Base-by-base conservation (phyloP, 2,797 vertebrate genomes). In the Takifugu rubripes region DNA sequence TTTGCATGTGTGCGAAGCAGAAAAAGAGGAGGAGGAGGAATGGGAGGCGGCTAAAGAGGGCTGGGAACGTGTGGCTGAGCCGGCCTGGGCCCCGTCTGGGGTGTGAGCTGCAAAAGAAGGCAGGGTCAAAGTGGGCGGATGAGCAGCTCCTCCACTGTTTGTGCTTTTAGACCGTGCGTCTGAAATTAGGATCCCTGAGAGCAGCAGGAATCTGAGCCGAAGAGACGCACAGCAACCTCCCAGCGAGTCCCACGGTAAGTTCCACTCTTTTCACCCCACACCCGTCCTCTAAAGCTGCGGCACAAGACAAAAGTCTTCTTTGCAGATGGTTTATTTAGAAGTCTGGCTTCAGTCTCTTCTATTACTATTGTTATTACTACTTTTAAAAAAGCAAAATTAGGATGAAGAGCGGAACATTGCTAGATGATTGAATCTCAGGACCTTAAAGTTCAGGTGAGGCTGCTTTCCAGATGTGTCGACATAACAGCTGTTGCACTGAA, bases 81-180 rank as follows among this genome's bases (percentile, higher is more conserved):
- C n/a, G 68, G 57, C 27, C 10, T 44, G 75, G 77, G 72, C 69
- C 61, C 77, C 68, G 70, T 72, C 66, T 61, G 66, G 83, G 84
- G 85, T 78, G 84, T 88, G 77, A 82, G 74, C 65, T 66, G 57
- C 53, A 71, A 72, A 81, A 74, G 72, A 71, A 61, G 86, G 85
- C 66, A 42, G 79, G 77, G 81, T 66, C 52, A 78, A 86, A 87
- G 79, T 78, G 79, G 84, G 75, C 57, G 75, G 75, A 69, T 2
- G 70, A 53, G 61, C 72, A 61, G 63, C 59, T 77, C 48, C 56
- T 76, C 6, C 5, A 51, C 46, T 78, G 81, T 75, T 74, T 83
- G 77, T 75, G 78, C 73, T 50, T 77, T 81, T 87, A 73, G 70
- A 73, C 64, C 40, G 57, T 8, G 61, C 81, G 79, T 69, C 74